Evolutionary conservation across 2,888 invertebrate genomes (phyloP).

Genomic region (Aphelenchoides bicaudatus): DNA sequence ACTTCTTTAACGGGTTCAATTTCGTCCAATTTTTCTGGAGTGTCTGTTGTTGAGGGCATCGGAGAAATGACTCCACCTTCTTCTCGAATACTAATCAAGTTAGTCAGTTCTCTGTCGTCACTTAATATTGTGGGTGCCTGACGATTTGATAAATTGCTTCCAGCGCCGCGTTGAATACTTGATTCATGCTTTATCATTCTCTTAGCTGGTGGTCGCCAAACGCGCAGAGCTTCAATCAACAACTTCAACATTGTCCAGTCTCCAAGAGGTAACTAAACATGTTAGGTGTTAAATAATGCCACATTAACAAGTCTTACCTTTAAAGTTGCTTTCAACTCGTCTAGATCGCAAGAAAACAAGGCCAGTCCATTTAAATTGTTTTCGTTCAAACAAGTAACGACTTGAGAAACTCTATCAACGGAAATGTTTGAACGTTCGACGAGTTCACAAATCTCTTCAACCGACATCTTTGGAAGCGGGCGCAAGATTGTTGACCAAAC

Average conservation of each 20-base stretch:
- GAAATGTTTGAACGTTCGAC: constrained; percentile 44
- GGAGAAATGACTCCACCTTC: no score
- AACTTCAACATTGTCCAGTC: constrained; percentile 59
- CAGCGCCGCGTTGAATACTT: not conserved
- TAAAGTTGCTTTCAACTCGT: constrained; percentile 61
- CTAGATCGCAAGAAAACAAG: constrained; percentile 62
- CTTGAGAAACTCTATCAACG: constrained; percentile 31
- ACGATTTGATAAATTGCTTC: not conserved
- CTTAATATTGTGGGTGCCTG: constrained; percentile 4
- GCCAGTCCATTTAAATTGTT: constrained; percentile 58
- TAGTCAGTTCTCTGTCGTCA: constrained; percentile 9
- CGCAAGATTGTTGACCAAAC: constrained; percentile 32
- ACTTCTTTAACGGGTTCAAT: not conserved
- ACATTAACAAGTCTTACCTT: constrained; percentile 26
- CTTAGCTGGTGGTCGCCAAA: constrained; percentile 30
- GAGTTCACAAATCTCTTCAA: constrained; percentile 39
- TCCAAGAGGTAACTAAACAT: constrained; percentile 48
- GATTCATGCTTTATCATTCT: not conserved
- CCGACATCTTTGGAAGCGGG: constrained; percentile 35
- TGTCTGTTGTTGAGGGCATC: no score
- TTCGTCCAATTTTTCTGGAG: not conserved
- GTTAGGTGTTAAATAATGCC: constrained; percentile 5
- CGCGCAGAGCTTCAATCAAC: constrained; percentile 54
- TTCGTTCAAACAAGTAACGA: constrained; percentile 27
- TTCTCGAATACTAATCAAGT: constrained; percentile 16